phyloP scores from a whole-genome alignment of 2,797 vertebrate species.

The Sarcophilus harrisii region DNA sequence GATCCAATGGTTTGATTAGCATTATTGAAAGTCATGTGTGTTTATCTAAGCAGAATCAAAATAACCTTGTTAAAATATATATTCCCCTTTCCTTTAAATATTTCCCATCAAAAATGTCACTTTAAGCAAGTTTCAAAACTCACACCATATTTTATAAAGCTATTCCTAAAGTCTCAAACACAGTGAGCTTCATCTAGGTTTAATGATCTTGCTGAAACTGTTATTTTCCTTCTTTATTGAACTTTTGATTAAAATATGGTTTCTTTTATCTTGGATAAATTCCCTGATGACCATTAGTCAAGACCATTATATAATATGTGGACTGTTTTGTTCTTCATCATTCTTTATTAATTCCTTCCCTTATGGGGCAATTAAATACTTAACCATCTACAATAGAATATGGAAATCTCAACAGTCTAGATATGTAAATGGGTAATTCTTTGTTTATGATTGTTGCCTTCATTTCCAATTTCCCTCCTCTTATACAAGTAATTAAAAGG shows the following conservation, averaged over 20 bases:
- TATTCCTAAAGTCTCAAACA: not conserved
- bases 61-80: not conserved
- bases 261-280: not conserved
- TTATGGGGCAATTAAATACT: conserved; percentile 45
- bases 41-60: not conserved
- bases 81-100: not conserved
- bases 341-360: conserved; percentile 50
- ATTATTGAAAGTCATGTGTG: not conserved
- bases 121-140: not conserved
- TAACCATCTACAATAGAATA: conserved; percentile 39
- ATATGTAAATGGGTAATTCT: not conserved
- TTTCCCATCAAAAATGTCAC: not conserved
- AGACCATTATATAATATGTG: conserved; percentile 3
- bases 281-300: not conserved
- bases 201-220: not conserved
- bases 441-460: not conserved
- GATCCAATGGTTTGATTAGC: not conserved
- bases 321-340: not conserved
- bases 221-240: not conserved
- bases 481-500: not conserved
- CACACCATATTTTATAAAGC: not conserved
- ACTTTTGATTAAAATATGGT: not conserved
- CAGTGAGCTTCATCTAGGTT: not conserved
- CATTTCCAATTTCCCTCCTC: conserved; percentile 16
- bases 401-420: conserved; percentile 12